A percentile compares a stretch with the other conserved stretches of the same genome.
Evolutionary conservation across 2,113 vertebrate species (phyloP).

Genomic region (Girardinichthys multiradiatus): DNA sequence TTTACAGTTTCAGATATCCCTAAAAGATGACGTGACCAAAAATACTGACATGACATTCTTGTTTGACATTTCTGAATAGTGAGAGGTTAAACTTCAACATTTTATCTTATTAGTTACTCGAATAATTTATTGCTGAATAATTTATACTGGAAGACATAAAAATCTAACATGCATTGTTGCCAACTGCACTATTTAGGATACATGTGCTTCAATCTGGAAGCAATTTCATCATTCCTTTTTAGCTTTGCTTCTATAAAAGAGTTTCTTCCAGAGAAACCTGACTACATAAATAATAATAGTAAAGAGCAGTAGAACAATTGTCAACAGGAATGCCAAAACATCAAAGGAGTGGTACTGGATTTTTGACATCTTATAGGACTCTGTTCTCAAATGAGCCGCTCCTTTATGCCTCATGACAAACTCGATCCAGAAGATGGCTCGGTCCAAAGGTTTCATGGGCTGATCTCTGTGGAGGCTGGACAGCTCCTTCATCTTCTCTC

Average conservation of each 20-base stretch:
- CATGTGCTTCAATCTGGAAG: background rate
- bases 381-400: slow-evolving; percentile 60
- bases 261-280: slow-evolving; percentile 22
- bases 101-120: too few relatives aligned
- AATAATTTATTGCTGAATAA: too few relatives aligned
- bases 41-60: too few relatives aligned
- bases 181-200: too few relatives aligned
- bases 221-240: slow-evolving; percentile 51
- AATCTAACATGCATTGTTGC: too few relatives aligned
- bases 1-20: too few relatives aligned
- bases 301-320: background rate
- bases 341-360: slow-evolving; percentile 65
- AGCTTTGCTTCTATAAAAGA: slow-evolving; percentile 48
- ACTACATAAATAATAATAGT: slow-evolving; percentile 4
- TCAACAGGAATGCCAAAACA: slow-evolving; percentile 48
- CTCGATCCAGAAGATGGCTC: slow-evolving; percentile 74
- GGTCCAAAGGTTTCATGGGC: slow-evolving; percentile 64
- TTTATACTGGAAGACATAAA: too few relatives aligned
- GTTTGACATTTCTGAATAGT: too few relatives aligned
- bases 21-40: too few relatives aligned
- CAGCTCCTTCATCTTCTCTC: slow-evolving; percentile 64
- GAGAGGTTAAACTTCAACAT: too few relatives aligned
- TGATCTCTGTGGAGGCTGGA: slow-evolving; percentile 67
- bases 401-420: slow-evolving; percentile 75
- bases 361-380: slow-evolving; percentile 65